phyloP scores from a whole-genome alignment of 2,797 vertebrate genomes.

The Xyrichtys novacula region DNA sequence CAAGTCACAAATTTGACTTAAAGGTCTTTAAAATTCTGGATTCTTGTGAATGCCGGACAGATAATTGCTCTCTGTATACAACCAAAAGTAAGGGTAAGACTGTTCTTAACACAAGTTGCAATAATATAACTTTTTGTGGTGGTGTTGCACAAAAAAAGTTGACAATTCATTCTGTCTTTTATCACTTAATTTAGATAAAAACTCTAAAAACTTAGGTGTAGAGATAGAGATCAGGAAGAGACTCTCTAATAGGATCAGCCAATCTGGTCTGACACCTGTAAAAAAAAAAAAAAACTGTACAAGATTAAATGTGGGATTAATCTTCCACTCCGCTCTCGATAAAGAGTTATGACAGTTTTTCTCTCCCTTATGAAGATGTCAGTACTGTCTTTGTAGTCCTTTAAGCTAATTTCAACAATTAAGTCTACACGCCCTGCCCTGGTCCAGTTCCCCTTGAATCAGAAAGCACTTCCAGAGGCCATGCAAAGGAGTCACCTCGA shows the following conservation, averaged over 20 bases:
- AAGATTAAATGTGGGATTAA: slow-evolving; percentile 7
- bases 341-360: slow-evolving; percentile 4
- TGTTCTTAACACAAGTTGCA: background rate
- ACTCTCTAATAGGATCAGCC: background rate
- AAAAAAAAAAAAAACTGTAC: background rate
- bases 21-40: too few species aligned
- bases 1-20: too few species aligned
- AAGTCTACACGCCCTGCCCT: slow-evolving; percentile 51
- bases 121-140: too few species aligned
- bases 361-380: slow-evolving; percentile 37
- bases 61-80: too few species aligned
- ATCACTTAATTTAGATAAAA: background rate
- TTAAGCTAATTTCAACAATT: slow-evolving; percentile 70
- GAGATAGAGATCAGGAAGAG: background rate
- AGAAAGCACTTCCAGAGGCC: slow-evolving; percentile 57
- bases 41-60: too few species aligned
- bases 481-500: slow-evolving; percentile 55
- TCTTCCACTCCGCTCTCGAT: background rate
- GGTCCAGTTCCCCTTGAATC: slow-evolving; percentile 53
- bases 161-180: background rate
- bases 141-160: too few species aligned
- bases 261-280: background rate
- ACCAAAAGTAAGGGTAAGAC: background rate
- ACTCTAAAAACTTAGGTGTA: background rate
- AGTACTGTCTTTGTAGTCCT: slow-evolving; percentile 37